Conservation (phyloP, 2,113 vertebrate genomes). For the Andinoacara biseriatus region DNA sequence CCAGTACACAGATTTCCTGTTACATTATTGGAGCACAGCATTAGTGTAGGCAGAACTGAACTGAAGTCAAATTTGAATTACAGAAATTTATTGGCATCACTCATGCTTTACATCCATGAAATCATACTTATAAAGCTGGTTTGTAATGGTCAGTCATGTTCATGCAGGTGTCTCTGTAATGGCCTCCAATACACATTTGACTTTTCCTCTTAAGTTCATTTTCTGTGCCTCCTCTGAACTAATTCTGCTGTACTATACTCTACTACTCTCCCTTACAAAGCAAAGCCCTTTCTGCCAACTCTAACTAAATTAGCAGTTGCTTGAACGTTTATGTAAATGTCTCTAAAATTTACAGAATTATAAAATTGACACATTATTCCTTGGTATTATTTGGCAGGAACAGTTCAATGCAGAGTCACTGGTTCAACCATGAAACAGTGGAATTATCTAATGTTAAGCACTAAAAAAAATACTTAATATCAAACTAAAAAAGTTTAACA, state of each 20-base stretch:
- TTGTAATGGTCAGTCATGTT: not conserved
- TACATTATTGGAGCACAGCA: not conserved
- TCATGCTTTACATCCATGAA: not conserved
- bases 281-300: not conserved
- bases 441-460: not conserved
- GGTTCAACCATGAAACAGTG: too few relatives aligned
- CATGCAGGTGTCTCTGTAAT: not conserved
- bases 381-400: not conserved
- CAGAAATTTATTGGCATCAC: not conserved
- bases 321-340: not conserved
- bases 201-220: not conserved
- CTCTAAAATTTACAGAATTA: not conserved
- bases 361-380: not conserved
- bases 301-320: not conserved
- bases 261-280: not conserved
- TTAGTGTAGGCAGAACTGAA: not conserved
- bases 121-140: not conserved
- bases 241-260: not conserved
- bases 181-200: not conserved
- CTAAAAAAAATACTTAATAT: not conserved
- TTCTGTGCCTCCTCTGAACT: not conserved
- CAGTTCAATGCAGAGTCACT: too few relatives aligned
- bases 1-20: slow-evolving; percentile 90
- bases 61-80: not conserved
- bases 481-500: not conserved